A percentile compares a stretch with the other conserved stretches of the same genome.
These are phyloP conservation scores for Ceratosolen solmsi DNA, from an alignment of 1,140 invertebrate genomes.

Conservation along the genomic window DNA sequence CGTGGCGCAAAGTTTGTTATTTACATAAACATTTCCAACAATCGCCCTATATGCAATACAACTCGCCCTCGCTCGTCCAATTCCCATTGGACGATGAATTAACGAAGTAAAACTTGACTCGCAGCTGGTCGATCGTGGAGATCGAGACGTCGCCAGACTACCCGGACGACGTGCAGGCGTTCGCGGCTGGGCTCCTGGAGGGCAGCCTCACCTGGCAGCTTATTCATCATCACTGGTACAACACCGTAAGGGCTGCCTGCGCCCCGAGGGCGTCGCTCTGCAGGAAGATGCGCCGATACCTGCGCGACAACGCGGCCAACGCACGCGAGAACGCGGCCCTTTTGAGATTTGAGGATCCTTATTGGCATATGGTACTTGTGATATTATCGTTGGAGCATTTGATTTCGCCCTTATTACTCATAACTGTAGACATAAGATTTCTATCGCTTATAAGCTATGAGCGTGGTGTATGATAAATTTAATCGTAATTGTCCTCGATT, in stretches of 20 bases:
- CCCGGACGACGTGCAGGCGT: conserved; percentile 86
- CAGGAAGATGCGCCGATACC: conserved; percentile 78
- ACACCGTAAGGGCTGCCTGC: conserved; percentile 83
- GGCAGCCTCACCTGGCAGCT: conserved; percentile 86
- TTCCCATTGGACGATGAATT: too few relatives aligned
- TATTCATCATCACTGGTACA: conserved; percentile 86
- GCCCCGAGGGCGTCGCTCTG: conserved; percentile 80
- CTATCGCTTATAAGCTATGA: too few relatives aligned
- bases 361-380: conserved; percentile 87
- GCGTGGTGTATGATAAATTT: too few relatives aligned
- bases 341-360: conserved; percentile 75
- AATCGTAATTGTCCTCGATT: not conserved
- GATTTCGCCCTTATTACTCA: too few relatives aligned
- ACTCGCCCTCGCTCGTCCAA: too few relatives aligned
- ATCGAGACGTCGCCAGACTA: conserved; percentile 82
- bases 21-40: too few relatives aligned
- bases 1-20: too few relatives aligned
- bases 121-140: conserved; percentile 85
- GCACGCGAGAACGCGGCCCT: conserved; percentile 77
- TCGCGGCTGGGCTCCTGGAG: conserved; percentile 91
- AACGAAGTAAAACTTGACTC: conserved; percentile 18
- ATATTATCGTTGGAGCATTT: too few relatives aligned
- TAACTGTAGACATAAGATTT: too few relatives aligned
- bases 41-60: too few relatives aligned
- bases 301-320: conserved; percentile 78